Conservation (phyloP, 2,797 vertebrate genomes). For the Erethizon dorsatum region DNA sequence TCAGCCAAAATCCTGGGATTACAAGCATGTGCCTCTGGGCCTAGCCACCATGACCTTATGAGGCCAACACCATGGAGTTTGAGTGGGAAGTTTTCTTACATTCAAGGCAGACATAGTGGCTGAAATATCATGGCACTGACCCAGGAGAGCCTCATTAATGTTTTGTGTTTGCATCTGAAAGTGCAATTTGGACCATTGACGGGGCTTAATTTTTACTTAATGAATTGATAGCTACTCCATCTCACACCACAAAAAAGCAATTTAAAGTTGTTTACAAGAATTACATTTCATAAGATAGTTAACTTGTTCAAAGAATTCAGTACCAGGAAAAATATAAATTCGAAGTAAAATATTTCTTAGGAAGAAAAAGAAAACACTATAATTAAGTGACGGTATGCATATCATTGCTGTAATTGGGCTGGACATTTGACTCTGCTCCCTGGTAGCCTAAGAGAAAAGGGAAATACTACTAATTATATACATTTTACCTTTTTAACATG, state of each 20-base stretch:
- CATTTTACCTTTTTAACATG: neutral
- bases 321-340: slow-evolving; percentile 53
- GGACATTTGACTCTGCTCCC: neutral
- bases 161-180: neutral
- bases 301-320: slow-evolving; percentile 27
- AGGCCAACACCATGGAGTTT: neutral
- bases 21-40: neutral
- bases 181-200: neutral
- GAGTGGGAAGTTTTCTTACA: neutral
- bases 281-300: slow-evolving; percentile 42
- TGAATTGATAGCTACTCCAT: neutral
- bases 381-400: neutral
- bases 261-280: slow-evolving; percentile 48
- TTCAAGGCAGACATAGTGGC: neutral
- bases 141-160: neutral
- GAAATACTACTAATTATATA: neutral
- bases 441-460: slow-evolving; percentile 56
- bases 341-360: neutral
- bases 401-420: neutral
- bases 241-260: slow-evolving; percentile 9
- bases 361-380: neutral
- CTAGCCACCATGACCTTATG: neutral
- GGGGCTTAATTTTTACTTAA: slow-evolving; percentile 30
- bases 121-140: neutral
- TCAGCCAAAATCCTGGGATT: neutral